These are phyloP conservation scores for Coccyzus lansbergi DNA, from an alignment of 2,797 vertebrate species.

Conservation along the genomic window DNA sequence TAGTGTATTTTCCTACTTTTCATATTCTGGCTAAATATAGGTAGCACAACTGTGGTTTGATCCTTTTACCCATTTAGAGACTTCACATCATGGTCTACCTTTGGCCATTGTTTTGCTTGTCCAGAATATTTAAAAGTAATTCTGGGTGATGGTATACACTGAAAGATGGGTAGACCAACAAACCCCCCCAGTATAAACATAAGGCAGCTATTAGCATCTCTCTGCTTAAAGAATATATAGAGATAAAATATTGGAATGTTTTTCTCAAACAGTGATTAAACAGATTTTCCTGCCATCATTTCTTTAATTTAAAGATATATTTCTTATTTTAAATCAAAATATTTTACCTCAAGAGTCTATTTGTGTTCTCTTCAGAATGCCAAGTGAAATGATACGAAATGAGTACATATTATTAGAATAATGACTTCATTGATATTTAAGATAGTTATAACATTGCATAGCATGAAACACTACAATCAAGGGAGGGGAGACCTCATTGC, in stretches of 20 bases:
- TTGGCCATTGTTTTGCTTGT: not conserved
- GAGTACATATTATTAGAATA: not conserved
- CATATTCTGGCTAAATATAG: not conserved
- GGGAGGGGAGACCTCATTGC: too few species aligned
- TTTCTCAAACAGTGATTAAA: not conserved
- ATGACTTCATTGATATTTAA: not conserved
- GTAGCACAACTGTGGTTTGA: not conserved
- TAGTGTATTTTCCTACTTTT: not conserved
- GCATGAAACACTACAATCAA: not conserved
- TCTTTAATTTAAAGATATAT: not conserved
- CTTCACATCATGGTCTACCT: not conserved
- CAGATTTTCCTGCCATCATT: not conserved
- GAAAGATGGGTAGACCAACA: not conserved
- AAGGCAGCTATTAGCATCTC: not conserved
- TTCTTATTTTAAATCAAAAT: not conserved
- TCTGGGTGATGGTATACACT: not conserved
- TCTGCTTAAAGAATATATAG: not conserved
- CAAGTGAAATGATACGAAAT: not conserved
- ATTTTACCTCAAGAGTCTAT: not conserved
- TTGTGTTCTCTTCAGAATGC: not conserved
- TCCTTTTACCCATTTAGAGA: not conserved
- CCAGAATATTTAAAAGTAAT: not conserved
- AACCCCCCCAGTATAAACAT: fast-evolving
- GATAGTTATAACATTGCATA: not conserved
- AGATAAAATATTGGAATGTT: not conserved